A percentile compares a stretch with the other conserved stretches of the same genome.
Conservation (phyloP, 2,113 vertebrate genomes). For the Sterna hirundo region DNA sequence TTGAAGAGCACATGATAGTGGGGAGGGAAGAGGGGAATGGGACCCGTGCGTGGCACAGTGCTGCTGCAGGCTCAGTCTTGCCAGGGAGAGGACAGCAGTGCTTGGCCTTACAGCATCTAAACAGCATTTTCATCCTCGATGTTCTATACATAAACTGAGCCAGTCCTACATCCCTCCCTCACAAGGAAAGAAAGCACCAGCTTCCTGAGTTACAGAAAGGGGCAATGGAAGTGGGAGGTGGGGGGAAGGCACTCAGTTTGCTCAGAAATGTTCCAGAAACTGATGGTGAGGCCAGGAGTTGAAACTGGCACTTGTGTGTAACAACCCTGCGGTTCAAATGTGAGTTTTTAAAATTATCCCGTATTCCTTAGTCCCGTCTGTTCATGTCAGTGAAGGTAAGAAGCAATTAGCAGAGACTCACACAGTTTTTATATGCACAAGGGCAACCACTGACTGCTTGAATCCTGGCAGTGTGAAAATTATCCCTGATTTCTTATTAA, state of each 20-base stretch:
- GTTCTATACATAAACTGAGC: not conserved
- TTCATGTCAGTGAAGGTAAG: not conserved
- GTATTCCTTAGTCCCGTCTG: not conserved
- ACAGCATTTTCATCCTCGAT: not conserved
- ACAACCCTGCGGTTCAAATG: not conserved
- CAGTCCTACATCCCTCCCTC: not conserved
- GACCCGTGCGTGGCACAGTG: not conserved
- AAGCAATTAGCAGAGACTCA: not conserved
- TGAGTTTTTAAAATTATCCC: not conserved
- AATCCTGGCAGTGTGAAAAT: not conserved
- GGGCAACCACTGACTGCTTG: not conserved
- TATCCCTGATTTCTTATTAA: not conserved
- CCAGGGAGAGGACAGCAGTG: not conserved
- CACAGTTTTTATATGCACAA: not conserved
- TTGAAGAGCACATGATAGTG: not conserved
- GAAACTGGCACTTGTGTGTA: not conserved
- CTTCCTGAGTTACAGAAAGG: not conserved
- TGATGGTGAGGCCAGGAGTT: not conserved
- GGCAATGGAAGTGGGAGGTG: fast-evolving
- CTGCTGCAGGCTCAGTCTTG: not conserved
- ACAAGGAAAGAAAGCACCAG: not conserved
- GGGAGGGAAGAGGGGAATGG: not conserved
- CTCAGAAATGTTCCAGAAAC: not conserved
- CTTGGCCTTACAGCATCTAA: not conserved
- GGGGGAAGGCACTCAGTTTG: not conserved